Base-by-base conservation (phyloP, 2,797 vertebrate species). In the Cheirogaleus major region DNA sequence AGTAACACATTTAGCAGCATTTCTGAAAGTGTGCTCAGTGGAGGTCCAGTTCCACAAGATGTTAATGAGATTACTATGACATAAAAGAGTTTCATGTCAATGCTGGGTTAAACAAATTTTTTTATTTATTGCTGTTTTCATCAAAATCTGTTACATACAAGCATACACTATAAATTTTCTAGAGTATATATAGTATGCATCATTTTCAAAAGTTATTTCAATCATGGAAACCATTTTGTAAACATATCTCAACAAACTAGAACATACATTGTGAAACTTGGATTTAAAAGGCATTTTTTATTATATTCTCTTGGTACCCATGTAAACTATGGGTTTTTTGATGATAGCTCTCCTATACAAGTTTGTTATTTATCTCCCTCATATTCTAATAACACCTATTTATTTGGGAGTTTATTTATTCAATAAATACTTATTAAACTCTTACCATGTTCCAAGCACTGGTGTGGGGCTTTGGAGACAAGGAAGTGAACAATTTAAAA, bases 211-310 rank as follows among this genome's bases (percentile, higher is more conserved):
- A 92, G 27, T 93, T 92, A 89, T 35, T 87, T 92, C 27, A 93
- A 27, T 84, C 57, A 92, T 25, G 15, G 18, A 94, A 94, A 22
- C 25, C 20, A 55, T 76, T 84, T 89, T 92, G 41, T 69, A 92
- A 97, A 95, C 87, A 41, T 84, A 80, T 30, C 67, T 89, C 35
- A 94, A 55, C 18, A 81, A 80, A 72, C 63, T 80, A 86, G 25
- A 75, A 81, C 4, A 89, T 6, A 73, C 4, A 32, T 65, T 94
- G 13, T n/a, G 7, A 85, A 95, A 85, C 25, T 84, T 75, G 1
- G 6, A 79, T 87, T 63, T 93, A 96, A 96, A 96, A 96, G 55
- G 3, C 22, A 73, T 57, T 35, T 87, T 38, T 76, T 65, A 79
- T 41, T 93, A 79, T 84, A 92, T 59, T 91, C n/a, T 88, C 75